A percentile compares a stretch with the other conserved stretches of the same genome.
Evolutionary conservation across 2,797 vertebrate species (phyloP).

Genomic region (Acipenser ruthenus): DNA sequence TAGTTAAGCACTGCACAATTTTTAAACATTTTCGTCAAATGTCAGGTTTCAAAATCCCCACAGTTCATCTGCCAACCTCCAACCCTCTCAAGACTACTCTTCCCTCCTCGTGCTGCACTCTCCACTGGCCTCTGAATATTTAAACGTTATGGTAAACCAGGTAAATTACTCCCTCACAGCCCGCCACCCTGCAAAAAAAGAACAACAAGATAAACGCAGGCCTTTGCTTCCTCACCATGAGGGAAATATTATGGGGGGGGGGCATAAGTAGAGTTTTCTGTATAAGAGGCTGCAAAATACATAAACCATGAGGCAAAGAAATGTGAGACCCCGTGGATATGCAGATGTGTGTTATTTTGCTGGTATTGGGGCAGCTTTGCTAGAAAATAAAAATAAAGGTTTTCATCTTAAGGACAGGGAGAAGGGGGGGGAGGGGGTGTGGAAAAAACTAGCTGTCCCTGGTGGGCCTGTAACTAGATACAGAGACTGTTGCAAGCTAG

Average conservation of each 20-base stretch:
- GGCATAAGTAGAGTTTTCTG: constrained; percentile 70
- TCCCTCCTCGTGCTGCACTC: neutral
- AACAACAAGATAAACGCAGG: no score
- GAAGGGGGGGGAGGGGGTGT: constrained; percentile 42
- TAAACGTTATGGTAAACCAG: no score
- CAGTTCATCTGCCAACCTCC: neutral
- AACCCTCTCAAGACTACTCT: no score
- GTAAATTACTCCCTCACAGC: no score
- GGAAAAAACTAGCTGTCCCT: constrained; percentile 72
- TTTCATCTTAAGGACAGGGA: constrained; percentile 90
- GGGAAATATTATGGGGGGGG: no score
- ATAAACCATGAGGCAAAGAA: constrained; percentile 98
- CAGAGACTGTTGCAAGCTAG: constrained; percentile 80
- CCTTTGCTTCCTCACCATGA: no score
- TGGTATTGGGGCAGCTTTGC: constrained; percentile 90
- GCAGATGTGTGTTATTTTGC: constrained; percentile 96
- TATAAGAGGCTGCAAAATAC: constrained; percentile 98
- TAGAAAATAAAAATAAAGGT: constrained; percentile 72
- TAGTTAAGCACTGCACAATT: constrained; percentile 42
- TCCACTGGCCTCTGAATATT: neutral
- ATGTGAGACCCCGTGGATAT: constrained; percentile 94
- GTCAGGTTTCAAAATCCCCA: constrained; percentile 3
- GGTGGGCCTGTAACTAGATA: constrained; percentile 93
- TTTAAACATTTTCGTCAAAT: constrained; percentile 11
- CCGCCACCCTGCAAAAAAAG: no score